Percentiles rank a stretch among this genome's conserved stretches.
Conservation (phyloP, 2,797 vertebrate genomes). For the Eleutherodactylus coqui region DNA sequence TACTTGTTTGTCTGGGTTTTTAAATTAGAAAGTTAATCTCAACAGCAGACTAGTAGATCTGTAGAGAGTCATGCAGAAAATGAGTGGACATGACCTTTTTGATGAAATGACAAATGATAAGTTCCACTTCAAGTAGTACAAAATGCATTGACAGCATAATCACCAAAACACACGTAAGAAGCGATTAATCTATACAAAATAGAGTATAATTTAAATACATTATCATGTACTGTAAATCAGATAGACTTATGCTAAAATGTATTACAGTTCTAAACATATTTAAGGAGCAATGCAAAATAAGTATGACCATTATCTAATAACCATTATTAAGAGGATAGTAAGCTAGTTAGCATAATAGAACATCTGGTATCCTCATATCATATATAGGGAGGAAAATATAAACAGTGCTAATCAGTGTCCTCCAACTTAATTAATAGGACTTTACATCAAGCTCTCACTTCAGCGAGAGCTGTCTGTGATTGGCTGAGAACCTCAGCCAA, state of each 20-base stretch:
- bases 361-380: too few species aligned
- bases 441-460: too few species aligned
- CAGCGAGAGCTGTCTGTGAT: too few species aligned
- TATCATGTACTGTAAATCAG: background rate
- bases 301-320: background rate
- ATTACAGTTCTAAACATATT: background rate
- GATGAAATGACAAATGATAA: conserved; percentile 67
- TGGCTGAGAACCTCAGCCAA: too few species aligned
- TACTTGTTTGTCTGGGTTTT: conserved; percentile 68
- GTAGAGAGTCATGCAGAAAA: conserved; percentile 60
- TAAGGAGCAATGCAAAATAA: background rate
- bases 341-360: too few species aligned
- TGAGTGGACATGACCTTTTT: conserved; percentile 67
- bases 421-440: too few species aligned
- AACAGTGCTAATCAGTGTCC: too few species aligned
- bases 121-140: conserved; percentile 64
- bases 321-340: background rate
- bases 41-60: conserved; percentile 59
- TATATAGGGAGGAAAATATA: too few species aligned
- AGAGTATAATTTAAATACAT: background rate
- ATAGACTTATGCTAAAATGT: background rate
- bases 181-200: conserved; percentile 10
- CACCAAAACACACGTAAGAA: conserved; percentile 56
- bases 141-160: conserved; percentile 64
- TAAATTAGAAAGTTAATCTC: conserved; percentile 67